Base-by-base conservation (phyloP, 2,113 vertebrate species). In the Chelonoidis abingdonii region DNA sequence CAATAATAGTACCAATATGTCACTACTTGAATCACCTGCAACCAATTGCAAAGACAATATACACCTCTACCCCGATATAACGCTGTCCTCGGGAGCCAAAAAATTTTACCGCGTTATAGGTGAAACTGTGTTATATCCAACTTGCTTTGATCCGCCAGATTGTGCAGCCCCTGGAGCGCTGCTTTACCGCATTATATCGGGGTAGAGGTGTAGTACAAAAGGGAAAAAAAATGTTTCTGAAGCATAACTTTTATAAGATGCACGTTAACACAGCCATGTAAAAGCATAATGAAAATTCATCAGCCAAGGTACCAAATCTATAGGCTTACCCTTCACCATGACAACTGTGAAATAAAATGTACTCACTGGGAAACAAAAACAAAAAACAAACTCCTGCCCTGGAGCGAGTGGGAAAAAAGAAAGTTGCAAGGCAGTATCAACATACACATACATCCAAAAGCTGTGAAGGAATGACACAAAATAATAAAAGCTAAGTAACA, bases 1-100 rank as follows among this genome's bases (percentile, higher is more conserved):
- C 87, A 87, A 81, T 62, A 92, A 83, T 81, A 38, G 56, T 38
- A 72, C 56, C 94, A 95, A 89, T 80, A 93, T 52, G 78, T 96
- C 80, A 72, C 87, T 80, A 80, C 79, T 47, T 78, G 92, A 76
- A 62, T 93, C 94, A 90, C 78, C 47, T 72, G 82, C 4, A 84
- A 87, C 9, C 59, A 86, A 52, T 1, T n/a, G 41, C 80, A 62
- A 92, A 78, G 25, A 78, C 41, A 10, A 92, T 83, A 82, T 6
- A 47, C 47, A 49, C 47, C 47, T 49, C 47, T 49, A 10, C 47
- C 47, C 47, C 47, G 10, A 49, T 49, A 49, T 49, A 49, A 49
- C 10, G 47, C 47, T 49, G 47, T 49, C 47, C 47, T 49, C 10
- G 47, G 47, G 47, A 11, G 47, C 47, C 47, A 49, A 49, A 49